phyloP scores from a whole-genome alignment of 2,797 vertebrate species.

The Eospalax fontanierii region DNA sequence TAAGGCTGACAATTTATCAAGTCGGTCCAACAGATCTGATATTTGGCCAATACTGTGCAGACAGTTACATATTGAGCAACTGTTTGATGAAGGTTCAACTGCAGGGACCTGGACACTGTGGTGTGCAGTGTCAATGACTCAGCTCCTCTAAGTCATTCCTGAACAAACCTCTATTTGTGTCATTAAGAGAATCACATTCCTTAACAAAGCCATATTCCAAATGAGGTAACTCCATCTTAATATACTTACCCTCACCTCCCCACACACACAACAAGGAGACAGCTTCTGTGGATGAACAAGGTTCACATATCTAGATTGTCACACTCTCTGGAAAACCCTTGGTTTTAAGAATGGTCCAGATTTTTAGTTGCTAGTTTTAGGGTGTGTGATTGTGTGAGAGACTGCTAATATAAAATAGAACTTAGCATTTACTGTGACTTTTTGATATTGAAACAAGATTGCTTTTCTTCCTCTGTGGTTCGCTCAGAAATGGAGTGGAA shows the following conservation, averaged over 20 bases:
- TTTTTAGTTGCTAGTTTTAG: constrained; percentile 51
- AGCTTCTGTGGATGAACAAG: not conserved
- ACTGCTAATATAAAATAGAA: constrained; percentile 65
- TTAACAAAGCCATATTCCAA: not conserved
- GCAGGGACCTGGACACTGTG: not conserved
- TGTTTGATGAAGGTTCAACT: not conserved
- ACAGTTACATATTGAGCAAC: constrained; percentile 19
- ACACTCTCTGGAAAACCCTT: not conserved
- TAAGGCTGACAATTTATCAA: not conserved
- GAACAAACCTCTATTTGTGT: not conserved
- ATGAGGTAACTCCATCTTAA: not conserved
- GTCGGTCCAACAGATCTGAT: not conserved
- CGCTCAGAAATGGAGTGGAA: constrained; percentile 67
- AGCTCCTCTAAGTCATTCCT: not conserved
- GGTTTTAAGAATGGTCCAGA: constrained; percentile 62
- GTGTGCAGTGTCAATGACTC: not conserved
- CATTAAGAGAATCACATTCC: not conserved
- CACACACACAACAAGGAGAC: no score
- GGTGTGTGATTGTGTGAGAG: not conserved
- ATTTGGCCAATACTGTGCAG: not conserved
- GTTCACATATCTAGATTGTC: constrained; percentile 9
- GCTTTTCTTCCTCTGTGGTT: not conserved
- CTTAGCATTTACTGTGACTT: constrained; percentile 54
- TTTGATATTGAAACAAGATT: constrained; percentile 59
- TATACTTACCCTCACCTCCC: not conserved